Conservation (phyloP, 2,888 invertebrate species). For the Brachycybe producta region DNA sequence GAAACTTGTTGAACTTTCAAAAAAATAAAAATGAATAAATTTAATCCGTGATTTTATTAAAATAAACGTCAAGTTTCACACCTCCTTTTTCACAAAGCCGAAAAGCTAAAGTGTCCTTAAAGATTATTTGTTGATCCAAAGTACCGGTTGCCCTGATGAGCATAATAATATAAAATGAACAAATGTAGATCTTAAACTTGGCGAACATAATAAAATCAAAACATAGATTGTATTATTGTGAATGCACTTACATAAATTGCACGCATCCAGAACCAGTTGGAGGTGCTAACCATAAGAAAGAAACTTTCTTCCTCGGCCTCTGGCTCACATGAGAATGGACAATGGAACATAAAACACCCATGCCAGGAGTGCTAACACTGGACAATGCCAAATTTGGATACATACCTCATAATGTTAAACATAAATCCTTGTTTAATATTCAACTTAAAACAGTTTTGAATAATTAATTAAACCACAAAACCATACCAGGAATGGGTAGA, state of each 20-base stretch:
- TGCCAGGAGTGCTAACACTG: constrained; percentile 23
- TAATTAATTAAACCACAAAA: background rate
- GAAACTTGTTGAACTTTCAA: too few relatives aligned
- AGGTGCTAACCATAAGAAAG: constrained; percentile 33
- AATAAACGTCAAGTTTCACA: constrained; percentile 25
- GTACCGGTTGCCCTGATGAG: constrained; percentile 32
- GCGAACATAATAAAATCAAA: background rate
- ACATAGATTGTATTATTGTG: background rate
- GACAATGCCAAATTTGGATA: background rate
- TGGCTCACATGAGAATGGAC: constrained; percentile 31
- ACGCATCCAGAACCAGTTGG: constrained; percentile 34
- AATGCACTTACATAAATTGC: constrained; percentile 31
- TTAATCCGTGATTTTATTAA: constrained; percentile 9
- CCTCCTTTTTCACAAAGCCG: constrained; percentile 34
- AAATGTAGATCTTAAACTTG: background rate
- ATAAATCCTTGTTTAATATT: background rate
- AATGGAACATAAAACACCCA: constrained; percentile 31
- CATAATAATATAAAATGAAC: background rate
- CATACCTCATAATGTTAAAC: background rate
- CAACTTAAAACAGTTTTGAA: background rate
- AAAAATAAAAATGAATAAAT: background rate
- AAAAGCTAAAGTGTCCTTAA: constrained; percentile 33
- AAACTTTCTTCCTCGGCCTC: constrained; percentile 28
- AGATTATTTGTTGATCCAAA: constrained; percentile 30
- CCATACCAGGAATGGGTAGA: background rate